Percentiles rank a stretch among this genome's conserved stretches.
These are phyloP conservation scores for Spatulosminthurus flaviceps DNA, from an alignment of 2,888 invertebrate genomes.

Conservation along the genomic window DNA sequence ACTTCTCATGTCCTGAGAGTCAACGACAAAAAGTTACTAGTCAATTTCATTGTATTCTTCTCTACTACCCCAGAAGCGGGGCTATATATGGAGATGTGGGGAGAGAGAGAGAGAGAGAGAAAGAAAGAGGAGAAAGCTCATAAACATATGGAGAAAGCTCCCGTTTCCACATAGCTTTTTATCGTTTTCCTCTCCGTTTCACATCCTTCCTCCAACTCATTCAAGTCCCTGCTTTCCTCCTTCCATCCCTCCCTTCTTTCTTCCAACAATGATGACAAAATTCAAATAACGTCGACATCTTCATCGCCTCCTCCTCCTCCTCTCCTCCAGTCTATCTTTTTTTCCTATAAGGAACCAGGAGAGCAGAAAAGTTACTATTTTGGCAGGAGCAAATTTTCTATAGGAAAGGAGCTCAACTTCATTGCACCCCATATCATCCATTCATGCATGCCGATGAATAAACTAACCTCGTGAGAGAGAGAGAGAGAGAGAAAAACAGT, in stretches of 20 bases:
- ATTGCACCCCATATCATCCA: not conserved
- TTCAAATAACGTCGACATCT: slow-evolving; percentile 21
- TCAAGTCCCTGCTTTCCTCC: too few relatives aligned
- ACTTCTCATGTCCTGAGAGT: not conserved
- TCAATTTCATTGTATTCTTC: not conserved
- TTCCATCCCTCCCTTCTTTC: not conserved
- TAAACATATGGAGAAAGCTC: not conserved
- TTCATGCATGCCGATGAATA: slow-evolving; percentile 3
- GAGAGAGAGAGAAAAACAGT: not conserved
- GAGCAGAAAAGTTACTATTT: not conserved
- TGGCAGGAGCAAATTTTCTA: not conserved
- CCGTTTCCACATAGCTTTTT: not conserved
- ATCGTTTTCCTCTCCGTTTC: slow-evolving; percentile 44
- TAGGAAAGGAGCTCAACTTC: not conserved
- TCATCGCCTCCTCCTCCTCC: not conserved
- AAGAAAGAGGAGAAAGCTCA: not conserved
- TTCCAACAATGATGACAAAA: slow-evolving; percentile 1
- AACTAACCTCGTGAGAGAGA: too few relatives aligned
- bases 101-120: too few relatives aligned
- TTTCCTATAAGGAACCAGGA: not conserved
- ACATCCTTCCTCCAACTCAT: slow-evolving; percentile 26
- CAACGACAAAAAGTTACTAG: not conserved
- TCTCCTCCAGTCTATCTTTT: not conserved
- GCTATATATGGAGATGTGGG: not conserved
- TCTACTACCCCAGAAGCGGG: too few relatives aligned